These are phyloP conservation scores for Tiphia femorata DNA, from an alignment of 2,888 invertebrate species.

Conservation along the genomic window DNA sequence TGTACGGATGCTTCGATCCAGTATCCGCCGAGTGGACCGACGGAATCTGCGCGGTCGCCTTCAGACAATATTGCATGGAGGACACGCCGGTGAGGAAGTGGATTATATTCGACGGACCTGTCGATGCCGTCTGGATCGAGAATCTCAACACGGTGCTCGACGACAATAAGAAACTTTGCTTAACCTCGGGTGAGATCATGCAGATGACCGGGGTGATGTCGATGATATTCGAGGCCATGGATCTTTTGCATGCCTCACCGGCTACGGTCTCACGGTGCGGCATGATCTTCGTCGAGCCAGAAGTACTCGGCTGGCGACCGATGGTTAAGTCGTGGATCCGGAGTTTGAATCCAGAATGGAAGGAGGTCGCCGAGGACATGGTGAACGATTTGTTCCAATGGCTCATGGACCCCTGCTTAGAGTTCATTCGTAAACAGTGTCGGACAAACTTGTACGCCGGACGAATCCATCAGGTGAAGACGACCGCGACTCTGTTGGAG, in stretches of 20 bases:
- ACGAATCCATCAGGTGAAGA: slow-evolving; percentile 79
- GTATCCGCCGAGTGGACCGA: slow-evolving; percentile 93
- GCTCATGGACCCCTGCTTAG: slow-evolving; percentile 82
- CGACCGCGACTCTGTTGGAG: slow-evolving; percentile 81
- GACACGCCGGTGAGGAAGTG: slow-evolving; percentile 85
- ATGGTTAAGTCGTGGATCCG: slow-evolving; percentile 87
- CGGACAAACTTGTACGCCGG: slow-evolving; percentile 77
- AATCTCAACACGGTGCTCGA: slow-evolving; percentile 91
- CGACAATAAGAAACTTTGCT: slow-evolving; percentile 88
- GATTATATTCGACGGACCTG: slow-evolving; percentile 93
- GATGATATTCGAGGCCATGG: slow-evolving; percentile 91
- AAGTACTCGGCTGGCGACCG: slow-evolving; percentile 85
- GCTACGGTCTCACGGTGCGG: slow-evolving; percentile 91
- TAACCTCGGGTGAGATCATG: slow-evolving; percentile 88
- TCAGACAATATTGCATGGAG: slow-evolving; percentile 81
- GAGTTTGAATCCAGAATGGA: slow-evolving; percentile 75
- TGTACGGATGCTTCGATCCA: slow-evolving; percentile 93
- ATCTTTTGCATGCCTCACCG: slow-evolving; percentile 86
- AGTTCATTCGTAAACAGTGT: slow-evolving; percentile 81
- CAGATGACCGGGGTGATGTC: slow-evolving; percentile 86
- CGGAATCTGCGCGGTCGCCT: slow-evolving; percentile 86
- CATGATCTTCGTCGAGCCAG: slow-evolving; percentile 92
- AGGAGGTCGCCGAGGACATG: slow-evolving; percentile 73
- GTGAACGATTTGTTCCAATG: slow-evolving; percentile 79
- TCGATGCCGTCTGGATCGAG: slow-evolving; percentile 92